Evolutionary conservation across 64 coral and sea anemone species (phyloP), one percentile per base, ranked within the genome.

Genomic region (Catalaphyllia jardinei): DNA sequence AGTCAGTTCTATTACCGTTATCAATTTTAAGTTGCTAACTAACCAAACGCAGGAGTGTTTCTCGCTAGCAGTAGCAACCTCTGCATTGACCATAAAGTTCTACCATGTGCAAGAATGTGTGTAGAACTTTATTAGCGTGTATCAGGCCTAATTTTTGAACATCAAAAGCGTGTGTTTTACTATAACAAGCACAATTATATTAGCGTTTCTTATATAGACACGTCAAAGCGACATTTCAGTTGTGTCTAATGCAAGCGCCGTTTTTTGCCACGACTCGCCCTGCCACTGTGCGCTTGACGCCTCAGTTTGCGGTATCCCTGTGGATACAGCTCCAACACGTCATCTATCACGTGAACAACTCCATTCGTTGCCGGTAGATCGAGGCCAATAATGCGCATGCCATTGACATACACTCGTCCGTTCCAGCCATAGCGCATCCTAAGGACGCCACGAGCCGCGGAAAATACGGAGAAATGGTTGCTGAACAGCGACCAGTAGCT

Each of bases 401-500:
- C 60, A 49, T 93, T 96, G 22, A 91, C 94, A 67, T 39, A 76
- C 54, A 89, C 86, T 4, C 25, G 64, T 10, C 71, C 67, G 15
- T 60, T 35, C 25, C 75, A 79, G 29, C 18, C 71, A 60, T 86
- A 54, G 3, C 55, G 60, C 12, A 96, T 52, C 8, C 67, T 76
- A 24, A 96, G 84, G 17, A 93, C 39, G 27, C 63, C 88, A 65
- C 82, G 77, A 63, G 76, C 83, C 30, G 93, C 74, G 9, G 94
- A 88, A 71, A 73, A 33, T 4, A 91, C 64, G 19, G 60, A 78
- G 55, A 76, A 83, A 7, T 39, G 76, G 15, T 83, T 46, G 18
- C 91, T 88, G 24, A 96, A 96, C 0, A 90, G 24, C 19, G 94
- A 96, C 94, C 94, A 96, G 76, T 96, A 96, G 64, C 94, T 96